Percentiles rank a stretch among this genome's conserved stretches.
phyloP scores from a whole-genome alignment of 2,888 invertebrate species.

The Drosophila leonis region DNA sequence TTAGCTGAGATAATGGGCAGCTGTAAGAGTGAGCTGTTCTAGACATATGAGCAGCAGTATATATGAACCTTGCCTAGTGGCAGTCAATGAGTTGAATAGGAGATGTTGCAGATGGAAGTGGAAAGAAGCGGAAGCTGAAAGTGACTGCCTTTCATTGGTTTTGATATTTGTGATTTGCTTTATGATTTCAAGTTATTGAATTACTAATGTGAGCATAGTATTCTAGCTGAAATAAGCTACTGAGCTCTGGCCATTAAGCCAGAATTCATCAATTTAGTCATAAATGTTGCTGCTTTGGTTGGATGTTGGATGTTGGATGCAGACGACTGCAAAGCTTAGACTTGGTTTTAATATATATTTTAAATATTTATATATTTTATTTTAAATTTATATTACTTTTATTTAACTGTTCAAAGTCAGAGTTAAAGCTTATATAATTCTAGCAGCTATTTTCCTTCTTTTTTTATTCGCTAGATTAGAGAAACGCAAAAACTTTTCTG shows the following conservation, averaged over 20 bases:
- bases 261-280: too few species aligned
- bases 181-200: neutral
- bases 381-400: neutral
- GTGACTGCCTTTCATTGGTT: neutral
- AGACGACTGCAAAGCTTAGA: too few species aligned
- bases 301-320: too few species aligned
- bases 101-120: neutral
- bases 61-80: neutral
- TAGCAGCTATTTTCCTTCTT: neutral
- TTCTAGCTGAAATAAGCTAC: too few species aligned
- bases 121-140: neutral
- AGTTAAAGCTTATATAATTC: neutral
- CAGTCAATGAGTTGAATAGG: neutral
- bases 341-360: neutral
- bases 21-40: conserved; percentile 6
- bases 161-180: neutral
- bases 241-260: too few species aligned
- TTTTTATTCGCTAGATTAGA: neutral
- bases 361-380: neutral
- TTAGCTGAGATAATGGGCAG: conserved; percentile 33
- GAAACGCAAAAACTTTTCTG: neutral
- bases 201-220: neutral
- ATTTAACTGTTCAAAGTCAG: neutral
- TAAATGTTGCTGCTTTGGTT: too few species aligned
- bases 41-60: neutral